phyloP scores from a whole-genome alignment of 1,140 invertebrate genomes.

The Tetranychus cinnabarinus region DNA sequence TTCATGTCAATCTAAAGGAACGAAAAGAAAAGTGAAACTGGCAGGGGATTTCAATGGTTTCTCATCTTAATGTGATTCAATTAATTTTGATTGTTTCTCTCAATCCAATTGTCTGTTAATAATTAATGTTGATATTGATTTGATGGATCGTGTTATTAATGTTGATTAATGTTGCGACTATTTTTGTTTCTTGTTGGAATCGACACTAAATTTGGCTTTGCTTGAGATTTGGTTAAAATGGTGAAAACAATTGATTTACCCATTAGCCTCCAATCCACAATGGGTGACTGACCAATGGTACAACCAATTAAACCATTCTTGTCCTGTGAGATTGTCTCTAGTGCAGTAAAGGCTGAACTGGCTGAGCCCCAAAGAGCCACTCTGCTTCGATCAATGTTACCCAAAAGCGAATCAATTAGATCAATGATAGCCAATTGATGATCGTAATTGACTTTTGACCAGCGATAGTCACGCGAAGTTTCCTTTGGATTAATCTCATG shows the following conservation, averaged over 20 bases:
- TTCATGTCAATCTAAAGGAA: too few species aligned
- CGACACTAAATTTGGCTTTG: too few species aligned
- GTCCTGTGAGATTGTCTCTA: slow-evolving; percentile 41
- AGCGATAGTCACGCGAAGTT: background rate
- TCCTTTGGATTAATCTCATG: background rate
- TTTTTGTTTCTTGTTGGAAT: too few species aligned
- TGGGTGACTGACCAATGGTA: slow-evolving; percentile 67
- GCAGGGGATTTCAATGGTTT: too few species aligned
- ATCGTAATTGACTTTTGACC: background rate
- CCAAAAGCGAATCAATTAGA: slow-evolving; percentile 23
- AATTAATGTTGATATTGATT: too few species aligned
- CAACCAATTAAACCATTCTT: slow-evolving; percentile 62
- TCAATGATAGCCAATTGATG: background rate
- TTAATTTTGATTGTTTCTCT: too few species aligned
- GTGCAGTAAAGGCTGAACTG: slow-evolving; percentile 59
- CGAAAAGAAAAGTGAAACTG: too few species aligned
- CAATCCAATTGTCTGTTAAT: too few species aligned
- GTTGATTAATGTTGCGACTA: too few species aligned
- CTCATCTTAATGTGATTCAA: too few species aligned
- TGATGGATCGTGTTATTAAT: too few species aligned
- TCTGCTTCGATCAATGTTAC: slow-evolving; percentile 57
- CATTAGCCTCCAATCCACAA: slow-evolving; percentile 50
- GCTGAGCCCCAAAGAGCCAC: slow-evolving; percentile 70
- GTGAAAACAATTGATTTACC: background rate
- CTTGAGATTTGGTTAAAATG: too few species aligned